Evolutionary conservation across 2,113 vertebrate genomes (phyloP).

Genomic region (Piaya cayana): DNA sequence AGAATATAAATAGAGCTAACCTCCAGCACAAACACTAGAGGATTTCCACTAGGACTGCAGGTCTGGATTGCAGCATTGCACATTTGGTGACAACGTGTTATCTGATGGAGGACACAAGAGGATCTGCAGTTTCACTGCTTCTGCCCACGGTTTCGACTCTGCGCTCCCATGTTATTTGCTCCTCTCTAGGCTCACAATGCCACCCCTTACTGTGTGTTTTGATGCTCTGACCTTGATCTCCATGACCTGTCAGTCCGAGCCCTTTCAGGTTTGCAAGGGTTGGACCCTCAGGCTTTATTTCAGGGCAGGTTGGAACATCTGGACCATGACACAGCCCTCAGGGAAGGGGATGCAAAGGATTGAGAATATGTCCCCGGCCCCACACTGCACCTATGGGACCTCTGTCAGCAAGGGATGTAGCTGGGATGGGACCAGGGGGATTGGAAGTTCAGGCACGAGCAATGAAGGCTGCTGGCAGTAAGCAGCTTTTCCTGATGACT

Average conservation of each 20-base stretch:
- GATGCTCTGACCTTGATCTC: not conserved
- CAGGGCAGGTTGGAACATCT: not conserved
- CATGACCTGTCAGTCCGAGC: not conserved
- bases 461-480: not conserved
- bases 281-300: not conserved
- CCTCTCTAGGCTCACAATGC: not conserved
- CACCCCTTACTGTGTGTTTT: not conserved
- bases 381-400: rapidly evolving
- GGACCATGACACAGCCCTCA: not conserved
- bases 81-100: not conserved
- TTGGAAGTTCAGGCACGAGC: not conserved
- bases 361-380: not conserved
- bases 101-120: slow-evolving; percentile 11
- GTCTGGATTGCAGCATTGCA: slow-evolving; percentile 40
- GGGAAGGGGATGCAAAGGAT: not conserved
- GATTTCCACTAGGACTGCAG: slow-evolving; percentile 47
- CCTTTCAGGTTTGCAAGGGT: not conserved
- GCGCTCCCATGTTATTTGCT: not conserved
- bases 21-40: slow-evolving; percentile 63
- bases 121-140: not conserved
- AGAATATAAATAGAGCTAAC: slow-evolving; percentile 70
- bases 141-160: not conserved
- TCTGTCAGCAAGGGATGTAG: not conserved
- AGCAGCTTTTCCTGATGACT: not conserved
- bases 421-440: not conserved